Evolutionary conservation across 2,113 vertebrate genomes (phyloP), one percentile per base, ranked within the genome.

Genomic region (Nipponia nippon): DNA sequence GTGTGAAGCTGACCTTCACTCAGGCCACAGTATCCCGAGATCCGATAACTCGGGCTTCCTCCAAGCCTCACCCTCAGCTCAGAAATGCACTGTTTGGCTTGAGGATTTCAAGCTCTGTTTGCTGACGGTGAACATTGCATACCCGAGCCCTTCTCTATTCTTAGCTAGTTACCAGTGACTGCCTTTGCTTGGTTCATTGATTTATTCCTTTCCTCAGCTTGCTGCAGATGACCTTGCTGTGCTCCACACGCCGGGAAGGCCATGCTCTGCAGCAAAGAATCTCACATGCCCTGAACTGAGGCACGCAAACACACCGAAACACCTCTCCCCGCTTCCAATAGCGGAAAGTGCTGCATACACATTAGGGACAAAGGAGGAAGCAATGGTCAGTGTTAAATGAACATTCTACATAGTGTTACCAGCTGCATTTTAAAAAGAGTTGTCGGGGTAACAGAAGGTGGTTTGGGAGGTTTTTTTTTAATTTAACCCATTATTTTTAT

Each of bases 1-100:
- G 75, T 52, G 72, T 71, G 93, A 91, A 85, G 62, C 78, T 93
- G 96, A 94, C 90, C 92, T 97, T 94, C 67, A 76, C 26, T 75
- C 30, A 61, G 46, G 78, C 71, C 34, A 5, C 67, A 86, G 82
- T 63, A 88, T 44, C 46, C 79, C 0, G 0, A 71, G 71, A 81
- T 75, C 65, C 2, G 0, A 15, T 82, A 76, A 58, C 18, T 44
- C 34, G 0, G 49, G 14, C 47, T 66, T 70, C 36, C 86, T 83
- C 90, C 5, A 18, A 90, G 77, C 77, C 88, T 78, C 47, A 62
- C 50, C 42, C 40, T 3, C 1, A 66, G 55, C 56, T 89, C 77
- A 91, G 72, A 96, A 93, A 96, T 13, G 46, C 71, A 50, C 32
- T 29, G 53, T 63, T 86, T 73, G 83, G 59, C 38, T 77, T 42